phyloP scores from a whole-genome alignment of 2,113 vertebrate genomes.

The Corydoras maculifer region DNA sequence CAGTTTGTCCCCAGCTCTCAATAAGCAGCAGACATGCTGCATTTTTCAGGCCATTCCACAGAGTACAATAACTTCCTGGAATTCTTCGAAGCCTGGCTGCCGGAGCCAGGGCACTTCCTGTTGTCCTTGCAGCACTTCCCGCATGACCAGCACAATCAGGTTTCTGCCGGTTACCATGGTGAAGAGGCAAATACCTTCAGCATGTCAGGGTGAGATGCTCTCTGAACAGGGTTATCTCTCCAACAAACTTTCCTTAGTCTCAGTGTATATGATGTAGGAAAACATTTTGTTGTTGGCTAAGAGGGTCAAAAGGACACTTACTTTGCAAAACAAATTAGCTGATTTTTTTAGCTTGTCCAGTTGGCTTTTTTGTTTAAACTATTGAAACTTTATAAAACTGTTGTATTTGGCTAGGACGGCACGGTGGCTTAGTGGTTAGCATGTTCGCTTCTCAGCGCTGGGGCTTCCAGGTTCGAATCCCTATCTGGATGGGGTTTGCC shows the following conservation, averaged over 20 bases:
- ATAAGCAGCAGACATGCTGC: slow-evolving; percentile 81
- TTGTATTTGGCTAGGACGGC: too few species aligned
- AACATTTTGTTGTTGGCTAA: neutral
- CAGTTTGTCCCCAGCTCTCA: slow-evolving; percentile 68
- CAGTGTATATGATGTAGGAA: neutral
- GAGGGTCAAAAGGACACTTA: too few species aligned
- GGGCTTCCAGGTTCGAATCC: too few species aligned
- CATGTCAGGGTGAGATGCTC: slow-evolving; percentile 2
- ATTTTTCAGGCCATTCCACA: slow-evolving; percentile 87
- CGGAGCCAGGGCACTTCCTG: slow-evolving; percentile 98
- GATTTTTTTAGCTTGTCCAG: too few species aligned
- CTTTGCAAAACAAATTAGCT: too few species aligned
- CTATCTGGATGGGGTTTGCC: too few species aligned
- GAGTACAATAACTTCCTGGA: slow-evolving; percentile 98
- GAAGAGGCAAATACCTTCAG: slow-evolving; percentile 47
- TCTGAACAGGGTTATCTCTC: neutral
- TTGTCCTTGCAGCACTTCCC: slow-evolving; percentile 97
- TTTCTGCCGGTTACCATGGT: slow-evolving; percentile 78
- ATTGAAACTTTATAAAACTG: too few species aligned
- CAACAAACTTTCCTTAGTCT: neutral
- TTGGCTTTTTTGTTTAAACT: too few species aligned
- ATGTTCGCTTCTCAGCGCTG: too few species aligned
- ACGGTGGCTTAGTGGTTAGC: too few species aligned
- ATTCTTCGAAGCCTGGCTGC: slow-evolving; percentile 88
- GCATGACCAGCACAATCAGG: slow-evolving; percentile 74